A percentile compares a stretch with the other conserved stretches of the same genome.
These are phyloP conservation scores for Crepidodera aurea DNA, from an alignment of 2,888 invertebrate species.

Conservation along the genomic window DNA sequence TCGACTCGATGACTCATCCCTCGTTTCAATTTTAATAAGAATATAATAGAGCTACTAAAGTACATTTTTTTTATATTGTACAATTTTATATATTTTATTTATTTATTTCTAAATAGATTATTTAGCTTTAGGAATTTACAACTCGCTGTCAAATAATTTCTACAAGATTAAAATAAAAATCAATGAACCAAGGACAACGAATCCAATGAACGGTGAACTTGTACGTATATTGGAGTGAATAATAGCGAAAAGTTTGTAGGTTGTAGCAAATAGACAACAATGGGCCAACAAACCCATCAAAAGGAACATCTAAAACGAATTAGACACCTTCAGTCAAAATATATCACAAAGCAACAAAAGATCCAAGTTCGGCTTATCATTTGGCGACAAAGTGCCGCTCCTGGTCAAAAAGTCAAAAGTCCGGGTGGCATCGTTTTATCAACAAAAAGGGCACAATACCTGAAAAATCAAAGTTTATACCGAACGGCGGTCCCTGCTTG, in stretches of 20 bases:
- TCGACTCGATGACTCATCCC: no score
- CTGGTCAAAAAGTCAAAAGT: constrained; percentile 48
- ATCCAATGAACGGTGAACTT: constrained; percentile 12
- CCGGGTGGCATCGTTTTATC: constrained; percentile 48
- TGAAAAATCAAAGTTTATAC: constrained; percentile 37
- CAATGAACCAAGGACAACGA: no score
- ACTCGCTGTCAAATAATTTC: no score
- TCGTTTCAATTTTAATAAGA: no score
- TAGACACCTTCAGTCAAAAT: constrained; percentile 41
- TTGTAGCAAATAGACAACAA: constrained; percentile 7
- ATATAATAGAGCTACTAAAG: no score
- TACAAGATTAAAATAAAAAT: no score
- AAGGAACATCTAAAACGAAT: constrained; percentile 34
- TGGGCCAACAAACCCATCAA: constrained; percentile 21
- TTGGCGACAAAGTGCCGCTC: constrained; percentile 51
- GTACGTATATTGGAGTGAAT: constrained; percentile 11
- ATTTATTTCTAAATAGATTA: no score
- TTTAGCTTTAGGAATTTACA: no score
- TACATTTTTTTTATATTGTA: no score
- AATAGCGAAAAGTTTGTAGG: constrained; percentile 14
- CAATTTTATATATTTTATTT: no score
- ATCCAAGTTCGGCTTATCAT: constrained; percentile 40
- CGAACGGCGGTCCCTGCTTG: constrained; percentile 31
- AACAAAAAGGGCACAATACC: constrained; percentile 40
- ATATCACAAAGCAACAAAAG: constrained; percentile 35